Evolutionary conservation across 2,797 vertebrate genomes (phyloP).

Genomic region (Podarcis lilfordi): DNA sequence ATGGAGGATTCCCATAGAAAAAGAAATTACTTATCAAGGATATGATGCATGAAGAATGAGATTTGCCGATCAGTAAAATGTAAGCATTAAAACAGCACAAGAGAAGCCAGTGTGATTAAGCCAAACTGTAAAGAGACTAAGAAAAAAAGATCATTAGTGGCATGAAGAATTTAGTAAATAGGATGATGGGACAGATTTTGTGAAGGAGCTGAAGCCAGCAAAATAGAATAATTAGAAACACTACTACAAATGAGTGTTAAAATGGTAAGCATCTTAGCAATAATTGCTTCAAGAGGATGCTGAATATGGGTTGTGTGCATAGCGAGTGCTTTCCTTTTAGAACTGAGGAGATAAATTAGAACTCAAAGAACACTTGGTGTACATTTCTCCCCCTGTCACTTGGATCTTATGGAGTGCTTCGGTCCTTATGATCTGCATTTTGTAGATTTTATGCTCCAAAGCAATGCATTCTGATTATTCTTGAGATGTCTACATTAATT

Average conservation of each 20-base stretch:
- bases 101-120: constrained; percentile 15
- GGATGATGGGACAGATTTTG: constrained; percentile 42
- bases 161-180: constrained; percentile 38
- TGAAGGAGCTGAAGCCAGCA: constrained; percentile 27
- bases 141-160: not conserved
- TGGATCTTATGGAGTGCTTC: not conserved
- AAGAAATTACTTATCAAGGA: constrained; percentile 20
- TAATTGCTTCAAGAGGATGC: constrained; percentile 24
- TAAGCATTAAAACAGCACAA: constrained; percentile 10
- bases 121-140: constrained; percentile 12
- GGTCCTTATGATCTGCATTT: not conserved
- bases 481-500: not conserved
- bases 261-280: constrained; percentile 35
- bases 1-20: constrained; percentile 28
- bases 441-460: not conserved
- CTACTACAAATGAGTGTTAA: constrained; percentile 22
- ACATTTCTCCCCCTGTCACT: not conserved
- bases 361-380: constrained; percentile 16
- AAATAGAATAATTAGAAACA: constrained; percentile 10
- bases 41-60: not conserved
- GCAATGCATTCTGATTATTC: not conserved
- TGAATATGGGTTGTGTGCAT: not conserved
- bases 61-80: constrained; percentile 1
- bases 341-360: constrained; percentile 23
- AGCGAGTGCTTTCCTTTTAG: constrained; percentile 12